Conservation (phyloP, 1,140 invertebrate species). For the Caenorhabditis elegans region WBcel235 BX284602.5:10727501-10728000, state of each 20-base stretch:
- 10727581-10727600: neutral
- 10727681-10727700: neutral
- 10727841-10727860: neutral
- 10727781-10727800: neutral
- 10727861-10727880: neutral
- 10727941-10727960: neutral
- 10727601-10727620: neutral
- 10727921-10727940: neutral
- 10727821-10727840: no score
- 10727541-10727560: no score
- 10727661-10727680: neutral
- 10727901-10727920: conserved; percentile 42
- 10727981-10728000: neutral
- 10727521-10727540: neutral
- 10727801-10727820: no score
- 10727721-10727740: neutral
- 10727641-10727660: no score
- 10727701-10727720: neutral
- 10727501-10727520: conserved; percentile 23
- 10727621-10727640: neutral
- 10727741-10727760: no score
- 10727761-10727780: neutral
- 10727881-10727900: neutral
- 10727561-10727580: conserved; percentile 28
- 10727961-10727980: neutral